A percentile compares a stretch with the other conserved stretches of the same genome.
phyloP scores from a whole-genome alignment of 2,797 vertebrate species.

The Tenualosa thibaudeaui region DNA sequence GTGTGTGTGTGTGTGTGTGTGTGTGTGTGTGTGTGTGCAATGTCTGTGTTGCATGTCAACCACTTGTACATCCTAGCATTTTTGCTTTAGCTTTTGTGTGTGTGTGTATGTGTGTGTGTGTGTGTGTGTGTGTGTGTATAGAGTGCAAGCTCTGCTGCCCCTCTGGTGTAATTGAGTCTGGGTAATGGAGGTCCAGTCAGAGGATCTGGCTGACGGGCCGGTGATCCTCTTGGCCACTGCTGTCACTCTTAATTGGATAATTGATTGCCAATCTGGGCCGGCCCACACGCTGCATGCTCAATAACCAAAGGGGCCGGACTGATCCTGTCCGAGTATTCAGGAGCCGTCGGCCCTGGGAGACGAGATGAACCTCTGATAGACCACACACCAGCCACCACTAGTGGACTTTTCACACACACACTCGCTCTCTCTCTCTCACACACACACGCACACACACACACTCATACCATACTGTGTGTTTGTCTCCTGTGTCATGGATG shows the following conservation, averaged over 20 bases:
- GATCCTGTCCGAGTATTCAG: constrained; percentile 67
- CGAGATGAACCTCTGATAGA: constrained; percentile 76
- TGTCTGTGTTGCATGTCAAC: too few species aligned
- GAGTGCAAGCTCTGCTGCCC: constrained; percentile 77
- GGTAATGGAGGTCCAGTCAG: constrained; percentile 84
- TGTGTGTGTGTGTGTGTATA: too few species aligned
- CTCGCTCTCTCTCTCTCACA: not conserved
- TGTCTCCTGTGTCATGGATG: too few species aligned
- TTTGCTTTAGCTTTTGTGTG: too few species aligned
- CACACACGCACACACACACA: not conserved
- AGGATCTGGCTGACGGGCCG: constrained; percentile 79
- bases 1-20: too few species aligned
- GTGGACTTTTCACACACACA: not conserved
- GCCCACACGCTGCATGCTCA: constrained; percentile 83
- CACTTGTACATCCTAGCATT: too few species aligned
- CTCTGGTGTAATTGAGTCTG: constrained; percentile 83
- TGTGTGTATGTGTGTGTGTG: too few species aligned
- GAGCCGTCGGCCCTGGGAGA: constrained; percentile 71
- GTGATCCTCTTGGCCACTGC: constrained; percentile 84
- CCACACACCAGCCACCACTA: constrained; percentile 68
- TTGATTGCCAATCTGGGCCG: constrained; percentile 86
- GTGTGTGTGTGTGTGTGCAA: too few species aligned
- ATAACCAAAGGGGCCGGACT: constrained; percentile 73
- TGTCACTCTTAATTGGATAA: constrained; percentile 87
- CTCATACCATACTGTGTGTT: not conserved